Evolutionary conservation across 2,888 invertebrate genomes (phyloP).

Genomic region (Sclerodermus sp.): DNA sequence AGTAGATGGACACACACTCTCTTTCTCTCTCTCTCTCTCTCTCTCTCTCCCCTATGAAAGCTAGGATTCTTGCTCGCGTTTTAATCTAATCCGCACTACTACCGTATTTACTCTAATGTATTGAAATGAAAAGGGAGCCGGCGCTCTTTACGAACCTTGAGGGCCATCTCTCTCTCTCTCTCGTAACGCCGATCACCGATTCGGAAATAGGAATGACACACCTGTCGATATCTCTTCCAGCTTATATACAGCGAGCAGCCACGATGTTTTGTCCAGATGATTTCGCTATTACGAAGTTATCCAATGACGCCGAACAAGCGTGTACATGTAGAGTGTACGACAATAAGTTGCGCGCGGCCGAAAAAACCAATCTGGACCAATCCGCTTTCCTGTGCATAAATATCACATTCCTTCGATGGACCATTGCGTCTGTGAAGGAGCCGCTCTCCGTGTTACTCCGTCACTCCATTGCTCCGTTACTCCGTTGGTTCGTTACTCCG

Average conservation of each 20-base stretch:
- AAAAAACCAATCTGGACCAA: slow-evolving; percentile 23
- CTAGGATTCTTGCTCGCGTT: too few relatives aligned
- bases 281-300: slow-evolving; percentile 42
- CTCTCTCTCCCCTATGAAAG: too few relatives aligned
- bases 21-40: too few relatives aligned
- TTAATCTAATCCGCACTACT: too few relatives aligned
- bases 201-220: slow-evolving; percentile 39
- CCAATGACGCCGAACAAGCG: slow-evolving; percentile 18
- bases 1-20: too few relatives aligned
- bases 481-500: too few relatives aligned
- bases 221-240: slow-evolving; percentile 19
- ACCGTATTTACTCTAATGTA: too few relatives aligned
- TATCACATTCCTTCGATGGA: slow-evolving; percentile 16
- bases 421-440: slow-evolving; percentile 4
- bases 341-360: slow-evolving; percentile 7
- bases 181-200: slow-evolving; percentile 20
- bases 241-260: slow-evolving; percentile 39
- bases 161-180: too few relatives aligned
- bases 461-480: too few relatives aligned
- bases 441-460: too few relatives aligned
- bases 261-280: slow-evolving; percentile 27
- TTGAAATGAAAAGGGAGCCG: too few relatives aligned
- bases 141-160: slow-evolving; percentile 48
- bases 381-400: slow-evolving; percentile 23
- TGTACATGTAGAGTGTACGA: neutral